Conservation (phyloP, 2,888 invertebrate species). For the Diabrotica balteata region DNA sequence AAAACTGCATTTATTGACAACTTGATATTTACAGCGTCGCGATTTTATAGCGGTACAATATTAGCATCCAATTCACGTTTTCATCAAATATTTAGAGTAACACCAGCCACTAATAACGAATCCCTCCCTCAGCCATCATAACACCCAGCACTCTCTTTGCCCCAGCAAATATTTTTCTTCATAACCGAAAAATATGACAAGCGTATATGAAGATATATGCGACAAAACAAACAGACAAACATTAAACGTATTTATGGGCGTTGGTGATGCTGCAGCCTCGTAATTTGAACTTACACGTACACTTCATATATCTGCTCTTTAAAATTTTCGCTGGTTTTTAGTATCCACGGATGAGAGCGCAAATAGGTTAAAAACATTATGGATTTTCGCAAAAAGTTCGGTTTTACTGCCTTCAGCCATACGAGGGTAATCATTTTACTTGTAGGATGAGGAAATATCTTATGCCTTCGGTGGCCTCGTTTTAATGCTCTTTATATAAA, state of each 20-base stretch:
- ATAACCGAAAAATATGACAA: constrained; percentile 22
- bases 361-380: constrained; percentile 21
- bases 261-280: constrained; percentile 7
- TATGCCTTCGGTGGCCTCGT: no score
- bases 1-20: no score
- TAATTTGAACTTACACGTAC: constrained; percentile 24
- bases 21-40: no score
- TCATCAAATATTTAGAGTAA: no score
- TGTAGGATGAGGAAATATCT: no score
- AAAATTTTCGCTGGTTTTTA: constrained; percentile 8
- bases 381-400: constrained; percentile 22
- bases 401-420: constrained; percentile 9
- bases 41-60: no score
- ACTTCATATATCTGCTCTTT: constrained; percentile 20
- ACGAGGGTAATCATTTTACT: no score
- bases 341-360: constrained; percentile 14
- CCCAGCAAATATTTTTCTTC: constrained; percentile 18
- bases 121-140: no score
- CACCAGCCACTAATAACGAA: no score
- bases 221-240: constrained; percentile 16
- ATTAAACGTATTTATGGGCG: constrained; percentile 25
- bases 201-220: constrained; percentile 18
- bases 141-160: neutral
- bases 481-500: no score
- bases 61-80: no score